Conservation (phyloP, 2,113 vertebrate species). For the Onychorhynchus coronatus region DNA sequence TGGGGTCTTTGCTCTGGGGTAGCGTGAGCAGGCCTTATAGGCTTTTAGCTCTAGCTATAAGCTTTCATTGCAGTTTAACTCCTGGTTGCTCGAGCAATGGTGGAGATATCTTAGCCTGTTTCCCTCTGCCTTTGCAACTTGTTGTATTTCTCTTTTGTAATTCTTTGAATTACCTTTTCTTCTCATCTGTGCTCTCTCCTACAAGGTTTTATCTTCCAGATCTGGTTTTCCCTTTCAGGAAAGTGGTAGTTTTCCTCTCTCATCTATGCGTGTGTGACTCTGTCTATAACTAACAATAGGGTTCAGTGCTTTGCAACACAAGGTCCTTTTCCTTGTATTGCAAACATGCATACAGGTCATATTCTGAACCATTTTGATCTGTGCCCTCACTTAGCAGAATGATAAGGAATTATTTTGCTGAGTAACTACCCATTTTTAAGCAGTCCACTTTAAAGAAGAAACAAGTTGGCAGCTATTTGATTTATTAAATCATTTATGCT, state of each 20-base stretch:
- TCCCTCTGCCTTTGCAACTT: not conserved
- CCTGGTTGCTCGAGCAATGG: not conserved
- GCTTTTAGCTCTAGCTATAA: not conserved
- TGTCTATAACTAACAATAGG: not conserved
- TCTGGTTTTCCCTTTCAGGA: not conserved
- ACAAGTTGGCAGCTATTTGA: not conserved
- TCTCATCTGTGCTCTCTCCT: not conserved
- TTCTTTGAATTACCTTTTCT: not conserved
- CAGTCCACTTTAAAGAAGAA: not conserved
- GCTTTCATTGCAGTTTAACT: not conserved
- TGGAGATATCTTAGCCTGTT: not conserved
- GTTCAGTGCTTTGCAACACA: not conserved
- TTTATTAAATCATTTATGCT: conserved; percentile 8
- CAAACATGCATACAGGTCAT: not conserved
- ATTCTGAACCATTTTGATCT: not conserved
- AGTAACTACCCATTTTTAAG: conserved; percentile 14
- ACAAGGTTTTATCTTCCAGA: not conserved
- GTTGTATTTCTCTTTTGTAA: not conserved
- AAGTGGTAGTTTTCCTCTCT: not conserved
- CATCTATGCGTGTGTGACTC: not conserved
- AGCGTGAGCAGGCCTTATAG: not conserved
- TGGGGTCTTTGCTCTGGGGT: too few relatives aligned
- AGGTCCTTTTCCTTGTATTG: not conserved
- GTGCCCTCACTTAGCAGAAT: not conserved
- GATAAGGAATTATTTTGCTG: conserved; percentile 13